Evolutionary conservation across 2,113 vertebrate species (phyloP).

Genomic region (Coreoperca whiteheadi): DNA sequence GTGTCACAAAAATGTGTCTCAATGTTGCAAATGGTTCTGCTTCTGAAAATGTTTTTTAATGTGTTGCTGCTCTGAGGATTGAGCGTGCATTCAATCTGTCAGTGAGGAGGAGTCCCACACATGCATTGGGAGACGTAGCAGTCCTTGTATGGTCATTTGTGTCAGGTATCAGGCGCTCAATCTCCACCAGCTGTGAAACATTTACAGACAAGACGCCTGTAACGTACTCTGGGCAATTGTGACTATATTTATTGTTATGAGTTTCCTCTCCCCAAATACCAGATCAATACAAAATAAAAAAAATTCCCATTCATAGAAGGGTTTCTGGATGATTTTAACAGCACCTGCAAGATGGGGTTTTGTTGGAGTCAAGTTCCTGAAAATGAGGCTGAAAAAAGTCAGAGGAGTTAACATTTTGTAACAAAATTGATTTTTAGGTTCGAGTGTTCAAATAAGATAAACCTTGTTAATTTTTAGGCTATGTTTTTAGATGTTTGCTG

Average conservation of each 20-base stretch:
- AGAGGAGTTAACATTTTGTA: background rate
- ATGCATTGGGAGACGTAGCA: background rate
- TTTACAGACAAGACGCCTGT: constrained; percentile 1
- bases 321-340: background rate
- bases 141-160: constrained; percentile 54
- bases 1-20: background rate
- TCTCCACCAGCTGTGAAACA: constrained; percentile 26
- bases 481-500: background rate
- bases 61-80: background rate
- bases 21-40: background rate
- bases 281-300: background rate
- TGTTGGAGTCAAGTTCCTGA: background rate
- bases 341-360: background rate
- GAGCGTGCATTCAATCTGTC: constrained; percentile 20
- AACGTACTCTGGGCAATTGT: background rate
- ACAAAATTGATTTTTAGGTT: background rate
- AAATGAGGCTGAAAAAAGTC: background rate
- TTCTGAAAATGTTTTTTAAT: background rate
- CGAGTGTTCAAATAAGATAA: background rate
- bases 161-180: constrained; percentile 11
- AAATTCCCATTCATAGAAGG: background rate
- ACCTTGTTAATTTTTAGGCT: background rate
- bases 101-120: constrained; percentile 19
- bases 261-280: background rate
- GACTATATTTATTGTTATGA: background rate